Evolutionary conservation across 2,888 invertebrate species (phyloP).

Genomic region (Spisula solida): DNA sequence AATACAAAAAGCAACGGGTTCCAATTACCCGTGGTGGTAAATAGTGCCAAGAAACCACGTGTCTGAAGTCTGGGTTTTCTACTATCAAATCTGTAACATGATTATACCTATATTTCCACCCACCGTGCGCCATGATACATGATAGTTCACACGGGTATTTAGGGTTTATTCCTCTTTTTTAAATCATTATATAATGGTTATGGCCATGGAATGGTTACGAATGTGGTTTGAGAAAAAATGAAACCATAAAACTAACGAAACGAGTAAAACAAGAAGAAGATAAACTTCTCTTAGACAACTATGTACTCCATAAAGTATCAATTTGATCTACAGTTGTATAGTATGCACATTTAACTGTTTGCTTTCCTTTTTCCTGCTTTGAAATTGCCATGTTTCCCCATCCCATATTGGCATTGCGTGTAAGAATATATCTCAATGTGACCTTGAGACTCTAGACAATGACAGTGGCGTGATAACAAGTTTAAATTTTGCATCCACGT

Average conservation of each 20-base stretch:
- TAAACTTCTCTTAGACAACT: background rate
- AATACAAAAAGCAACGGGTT: slow-evolving; percentile 6
- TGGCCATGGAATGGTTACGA: background rate
- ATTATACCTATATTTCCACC: background rate
- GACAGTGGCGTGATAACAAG: background rate
- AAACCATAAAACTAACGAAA: background rate
- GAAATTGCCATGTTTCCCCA: background rate
- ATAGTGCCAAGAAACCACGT: slow-evolving; percentile 5
- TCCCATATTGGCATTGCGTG: background rate
- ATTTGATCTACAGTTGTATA: background rate
- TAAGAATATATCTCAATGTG: background rate
- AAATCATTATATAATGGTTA: background rate
- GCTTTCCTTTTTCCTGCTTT: background rate
- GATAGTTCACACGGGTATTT: background rate
- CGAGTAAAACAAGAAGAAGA: background rate
- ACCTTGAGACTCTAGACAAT: background rate
- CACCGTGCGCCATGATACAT: background rate
- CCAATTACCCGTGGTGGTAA: background rate
- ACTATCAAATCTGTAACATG: background rate
- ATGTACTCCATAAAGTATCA: background rate
- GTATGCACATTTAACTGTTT: background rate
- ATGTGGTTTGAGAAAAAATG: background rate
- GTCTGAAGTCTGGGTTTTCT: background rate
- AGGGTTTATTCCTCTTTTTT: background rate
- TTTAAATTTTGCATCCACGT: too few species aligned